A percentile compares a stretch with the other conserved stretches of the same genome.
phyloP scores from a whole-genome alignment of 30 jellyfish, hydroid and myxozoan genomes.

The Turritopsis dohrnii region DNA sequence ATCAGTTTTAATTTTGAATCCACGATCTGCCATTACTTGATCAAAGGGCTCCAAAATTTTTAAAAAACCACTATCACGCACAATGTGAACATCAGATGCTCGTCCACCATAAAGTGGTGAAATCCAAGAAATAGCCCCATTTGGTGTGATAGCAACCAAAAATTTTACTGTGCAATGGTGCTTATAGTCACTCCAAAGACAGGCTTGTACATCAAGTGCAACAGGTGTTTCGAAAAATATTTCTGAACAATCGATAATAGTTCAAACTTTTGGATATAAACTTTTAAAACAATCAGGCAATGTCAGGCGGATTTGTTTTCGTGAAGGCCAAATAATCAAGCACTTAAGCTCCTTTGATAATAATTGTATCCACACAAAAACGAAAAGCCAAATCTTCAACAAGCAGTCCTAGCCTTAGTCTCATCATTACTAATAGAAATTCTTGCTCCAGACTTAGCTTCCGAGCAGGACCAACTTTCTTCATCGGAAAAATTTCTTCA shows the following conservation, averaged over 20 bases:
- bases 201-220: constrained; percentile 32
- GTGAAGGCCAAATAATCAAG: constrained; percentile 50
- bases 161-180: constrained; percentile 54
- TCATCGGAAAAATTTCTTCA: constrained; percentile 33
- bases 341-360: constrained; percentile 34
- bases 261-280: constrained; percentile 38
- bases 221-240: constrained; percentile 50
- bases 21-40: constrained; percentile 46
- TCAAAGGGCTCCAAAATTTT: constrained; percentile 35
- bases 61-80: constrained; percentile 37
- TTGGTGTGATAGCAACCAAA: constrained; percentile 41
- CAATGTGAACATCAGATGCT: constrained; percentile 37
- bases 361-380: constrained; percentile 46
- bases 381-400: constrained; percentile 52
- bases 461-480: constrained; percentile 39
- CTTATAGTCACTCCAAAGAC: constrained; percentile 42
- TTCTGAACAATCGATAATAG: constrained; percentile 47
- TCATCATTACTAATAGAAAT: constrained; percentile 40
- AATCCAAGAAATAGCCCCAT: constrained; percentile 52
- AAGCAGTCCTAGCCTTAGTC: constrained; percentile 36
- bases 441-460: constrained; percentile 52
- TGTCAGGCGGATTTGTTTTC: constrained; percentile 31
- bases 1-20: constrained; percentile 37
- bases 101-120: constrained; percentile 70
- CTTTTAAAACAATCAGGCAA: constrained; percentile 43